Percentiles rank a stretch among this genome's conserved stretches.
Evolutionary conservation across 2,797 vertebrate species (phyloP).

Genomic region (Danio kyathit): DNA sequence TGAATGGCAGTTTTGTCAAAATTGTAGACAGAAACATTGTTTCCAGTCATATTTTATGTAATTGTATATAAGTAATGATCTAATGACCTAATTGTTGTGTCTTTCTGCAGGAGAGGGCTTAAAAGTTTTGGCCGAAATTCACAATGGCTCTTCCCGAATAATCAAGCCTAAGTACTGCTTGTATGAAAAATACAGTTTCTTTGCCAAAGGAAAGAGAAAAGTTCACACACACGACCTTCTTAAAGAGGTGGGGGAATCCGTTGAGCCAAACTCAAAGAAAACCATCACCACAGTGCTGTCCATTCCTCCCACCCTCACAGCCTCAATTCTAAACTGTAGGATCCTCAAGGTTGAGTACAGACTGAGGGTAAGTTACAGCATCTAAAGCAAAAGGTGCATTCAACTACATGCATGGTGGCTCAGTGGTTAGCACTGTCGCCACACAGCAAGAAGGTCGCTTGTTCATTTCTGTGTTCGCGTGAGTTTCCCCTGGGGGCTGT

Average conservation of each 20-base stretch:
- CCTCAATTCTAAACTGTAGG: constrained; percentile 87
- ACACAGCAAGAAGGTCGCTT: too few species aligned
- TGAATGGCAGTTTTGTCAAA: background rate
- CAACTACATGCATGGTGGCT: too few species aligned
- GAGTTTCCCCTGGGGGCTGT: too few species aligned
- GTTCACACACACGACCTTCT: constrained; percentile 84
- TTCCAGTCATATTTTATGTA: background rate
- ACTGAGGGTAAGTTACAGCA: constrained; percentile 82
- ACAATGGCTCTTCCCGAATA: constrained; percentile 89
- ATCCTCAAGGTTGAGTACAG: constrained; percentile 90
- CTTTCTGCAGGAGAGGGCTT: constrained; percentile 85
- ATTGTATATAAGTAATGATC: too few species aligned
- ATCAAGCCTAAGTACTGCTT: constrained; percentile 91
- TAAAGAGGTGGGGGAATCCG: constrained; percentile 85
- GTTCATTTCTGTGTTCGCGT: too few species aligned
- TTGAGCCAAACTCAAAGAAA: constrained; percentile 82
- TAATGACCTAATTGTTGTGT: background rate
- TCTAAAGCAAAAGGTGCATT: background rate
- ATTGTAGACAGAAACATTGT: background rate
- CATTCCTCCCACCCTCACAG: constrained; percentile 81
- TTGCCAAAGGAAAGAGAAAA: constrained; percentile 85
- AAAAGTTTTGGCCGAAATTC: constrained; percentile 85
- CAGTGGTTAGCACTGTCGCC: too few species aligned
- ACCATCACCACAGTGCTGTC: constrained; percentile 83
- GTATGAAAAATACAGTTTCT: constrained; percentile 89